phyloP scores from a whole-genome alignment of 2,888 invertebrate genomes.

The Teinopalpus imperialis region DNA sequence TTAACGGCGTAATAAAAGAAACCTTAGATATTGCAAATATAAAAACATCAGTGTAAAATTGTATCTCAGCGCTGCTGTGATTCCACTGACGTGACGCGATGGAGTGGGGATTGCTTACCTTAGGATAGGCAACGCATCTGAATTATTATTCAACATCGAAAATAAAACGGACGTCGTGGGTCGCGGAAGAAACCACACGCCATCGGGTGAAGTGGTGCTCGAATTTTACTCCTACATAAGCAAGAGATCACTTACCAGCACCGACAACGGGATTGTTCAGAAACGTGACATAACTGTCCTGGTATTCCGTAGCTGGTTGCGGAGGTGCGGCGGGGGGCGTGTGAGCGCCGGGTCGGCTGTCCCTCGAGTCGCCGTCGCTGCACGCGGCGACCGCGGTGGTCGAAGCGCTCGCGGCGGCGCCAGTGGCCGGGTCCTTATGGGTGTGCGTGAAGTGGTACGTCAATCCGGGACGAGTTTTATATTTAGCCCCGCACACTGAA shows the following conservation, averaged over 20 bases:
- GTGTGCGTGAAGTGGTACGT: constrained; percentile 98
- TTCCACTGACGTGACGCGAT: too few relatives aligned
- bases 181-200: too few relatives aligned
- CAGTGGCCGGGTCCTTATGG: constrained; percentile 83
- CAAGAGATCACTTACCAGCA: constrained; percentile 56
- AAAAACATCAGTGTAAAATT: too few relatives aligned
- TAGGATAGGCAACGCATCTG: too few relatives aligned
- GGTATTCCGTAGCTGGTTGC: constrained; percentile 78
- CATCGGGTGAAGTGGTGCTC: too few relatives aligned
- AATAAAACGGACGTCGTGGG: too few relatives aligned
- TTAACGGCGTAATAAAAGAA: too few relatives aligned
- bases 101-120: too few relatives aligned
- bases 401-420: constrained; percentile 31
- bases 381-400: constrained; percentile 61
- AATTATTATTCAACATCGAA: too few relatives aligned
- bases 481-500: constrained; percentile 96
- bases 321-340: constrained; percentile 43
- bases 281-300: constrained; percentile 86
- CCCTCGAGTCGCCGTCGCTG: constrained; percentile 44
- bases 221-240: too few relatives aligned
- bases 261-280: constrained; percentile 80
- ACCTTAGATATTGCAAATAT: too few relatives aligned
- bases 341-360: constrained; percentile 44
- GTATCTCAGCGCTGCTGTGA: too few relatives aligned
- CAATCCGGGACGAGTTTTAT: constrained; percentile 97